Evolutionary conservation across 2,888 invertebrate genomes (phyloP).

Genomic region (Meteorus colon): DNA sequence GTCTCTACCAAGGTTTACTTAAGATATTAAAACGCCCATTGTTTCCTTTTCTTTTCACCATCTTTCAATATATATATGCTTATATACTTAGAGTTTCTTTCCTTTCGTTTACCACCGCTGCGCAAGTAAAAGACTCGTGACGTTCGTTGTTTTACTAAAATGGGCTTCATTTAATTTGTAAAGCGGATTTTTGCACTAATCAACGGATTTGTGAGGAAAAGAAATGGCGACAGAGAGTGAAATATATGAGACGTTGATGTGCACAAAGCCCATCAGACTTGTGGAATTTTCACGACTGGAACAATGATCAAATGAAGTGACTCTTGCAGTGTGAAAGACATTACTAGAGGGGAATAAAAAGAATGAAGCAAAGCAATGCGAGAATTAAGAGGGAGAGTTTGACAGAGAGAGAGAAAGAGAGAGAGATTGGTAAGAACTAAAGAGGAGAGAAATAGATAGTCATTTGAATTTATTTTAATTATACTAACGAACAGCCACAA

Average conservation of each 20-base stretch:
- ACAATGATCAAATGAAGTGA: conserved; percentile 20
- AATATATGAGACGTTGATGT: not conserved
- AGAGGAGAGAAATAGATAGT: conserved; percentile 62
- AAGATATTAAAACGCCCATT: conserved; percentile 70
- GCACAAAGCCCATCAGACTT: conserved; percentile 21
- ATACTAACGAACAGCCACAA: conserved; percentile 69
- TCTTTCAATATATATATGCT: conserved; percentile 24
- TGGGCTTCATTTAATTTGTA: conserved; percentile 71
- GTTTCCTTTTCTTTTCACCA: conserved; percentile 49
- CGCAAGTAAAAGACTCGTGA: conserved; percentile 10
- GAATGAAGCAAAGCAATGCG: conserved; percentile 32
- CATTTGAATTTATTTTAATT: conserved; percentile 74
- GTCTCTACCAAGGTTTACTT: conserved; percentile 67
- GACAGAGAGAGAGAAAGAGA: not conserved
- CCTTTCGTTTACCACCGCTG: conserved; percentile 16
- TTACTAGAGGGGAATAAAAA: conserved; percentile 31
- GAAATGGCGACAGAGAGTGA: conserved; percentile 32
- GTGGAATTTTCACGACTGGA: conserved; percentile 2
- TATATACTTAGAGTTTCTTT: conserved; percentile 36
- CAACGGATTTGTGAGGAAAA: conserved; percentile 69
- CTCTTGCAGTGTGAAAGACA: conserved; percentile 33
- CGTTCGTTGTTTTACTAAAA: conserved; percentile 60
- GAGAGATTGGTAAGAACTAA: conserved; percentile 41
- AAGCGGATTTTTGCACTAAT: conserved; percentile 73
- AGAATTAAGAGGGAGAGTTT: conserved; percentile 32